Evolutionary conservation across 2,888 invertebrate genomes (phyloP).

Genomic region (Stenotaenia linearis): DNA sequence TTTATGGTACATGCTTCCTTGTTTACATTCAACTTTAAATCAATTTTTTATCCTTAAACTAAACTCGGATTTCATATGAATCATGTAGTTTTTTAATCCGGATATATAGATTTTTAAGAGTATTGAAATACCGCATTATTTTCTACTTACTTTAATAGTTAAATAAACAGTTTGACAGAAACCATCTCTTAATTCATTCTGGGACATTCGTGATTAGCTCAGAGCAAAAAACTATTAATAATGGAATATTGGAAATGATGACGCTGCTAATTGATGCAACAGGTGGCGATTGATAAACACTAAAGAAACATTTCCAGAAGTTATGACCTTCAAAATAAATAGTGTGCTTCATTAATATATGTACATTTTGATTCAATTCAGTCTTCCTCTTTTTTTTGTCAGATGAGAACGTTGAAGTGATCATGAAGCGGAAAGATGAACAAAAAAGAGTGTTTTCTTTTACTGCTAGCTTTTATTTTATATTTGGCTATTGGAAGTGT

Average conservation of each 20-base stretch:
- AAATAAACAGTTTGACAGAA: too few relatives aligned
- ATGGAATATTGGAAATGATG: not conserved
- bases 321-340: not conserved
- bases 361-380: not conserved
- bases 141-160: too few relatives aligned
- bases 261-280: not conserved
- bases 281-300: not conserved
- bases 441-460: constrained; percentile 65
- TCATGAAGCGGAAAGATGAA: constrained; percentile 36
- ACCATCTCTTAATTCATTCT: too few relatives aligned
- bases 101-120: too few relatives aligned
- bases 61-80: not conserved
- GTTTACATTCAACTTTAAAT: not conserved
- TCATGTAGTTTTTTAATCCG: too few relatives aligned
- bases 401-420: not conserved
- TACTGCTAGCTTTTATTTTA: constrained; percentile 66
- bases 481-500: constrained; percentile 77
- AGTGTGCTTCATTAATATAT: not conserved
- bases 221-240: not conserved
- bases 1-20: not conserved
- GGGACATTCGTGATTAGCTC: too few relatives aligned
- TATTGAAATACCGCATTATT: too few relatives aligned
- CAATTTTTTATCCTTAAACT: not conserved
- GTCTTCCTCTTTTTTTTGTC: not conserved
- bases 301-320: not conserved